Evolutionary conservation across 2,797 vertebrate species (phyloP).

Genomic region (Mus spretus): DNA sequence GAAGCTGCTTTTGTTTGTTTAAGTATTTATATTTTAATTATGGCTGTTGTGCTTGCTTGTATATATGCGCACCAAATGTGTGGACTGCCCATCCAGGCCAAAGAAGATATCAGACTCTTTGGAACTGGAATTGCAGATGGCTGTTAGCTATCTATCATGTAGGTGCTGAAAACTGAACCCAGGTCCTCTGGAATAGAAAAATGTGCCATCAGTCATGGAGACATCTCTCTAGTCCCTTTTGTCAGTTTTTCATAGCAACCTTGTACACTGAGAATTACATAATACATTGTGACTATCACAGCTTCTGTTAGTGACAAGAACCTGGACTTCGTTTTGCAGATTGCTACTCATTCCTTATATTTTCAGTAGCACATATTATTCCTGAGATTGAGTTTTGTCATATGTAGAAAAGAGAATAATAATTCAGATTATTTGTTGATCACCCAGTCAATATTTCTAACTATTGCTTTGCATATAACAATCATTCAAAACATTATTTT

Average conservation of each 20-base stretch:
- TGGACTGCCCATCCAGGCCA: not conserved
- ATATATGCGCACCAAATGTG: not conserved
- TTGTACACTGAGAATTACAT: not conserved
- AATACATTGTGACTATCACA: not conserved
- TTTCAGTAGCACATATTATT: not conserved
- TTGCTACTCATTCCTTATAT: not conserved
- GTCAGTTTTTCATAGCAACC: not conserved
- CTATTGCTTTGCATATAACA: not conserved
- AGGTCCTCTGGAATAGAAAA: not conserved
- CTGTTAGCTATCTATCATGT: too few species aligned
- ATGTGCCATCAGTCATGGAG: not conserved
- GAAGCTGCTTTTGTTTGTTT: not conserved
- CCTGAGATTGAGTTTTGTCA: not conserved
- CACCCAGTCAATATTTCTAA: not conserved
- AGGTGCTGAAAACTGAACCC: not conserved
- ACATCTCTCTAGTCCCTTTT: not conserved
- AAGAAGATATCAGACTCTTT: not conserved
- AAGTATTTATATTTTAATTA: not conserved
- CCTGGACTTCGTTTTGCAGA: not conserved
- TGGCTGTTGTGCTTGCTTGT: not conserved
- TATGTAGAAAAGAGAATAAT: conserved; percentile 18
- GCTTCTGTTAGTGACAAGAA: not conserved
- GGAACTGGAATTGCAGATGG: not conserved
- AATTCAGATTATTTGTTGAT: not conserved
- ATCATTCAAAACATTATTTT: not conserved